Conservation (phyloP, 2,888 invertebrate genomes). For the Catocala fraxini region DNA sequence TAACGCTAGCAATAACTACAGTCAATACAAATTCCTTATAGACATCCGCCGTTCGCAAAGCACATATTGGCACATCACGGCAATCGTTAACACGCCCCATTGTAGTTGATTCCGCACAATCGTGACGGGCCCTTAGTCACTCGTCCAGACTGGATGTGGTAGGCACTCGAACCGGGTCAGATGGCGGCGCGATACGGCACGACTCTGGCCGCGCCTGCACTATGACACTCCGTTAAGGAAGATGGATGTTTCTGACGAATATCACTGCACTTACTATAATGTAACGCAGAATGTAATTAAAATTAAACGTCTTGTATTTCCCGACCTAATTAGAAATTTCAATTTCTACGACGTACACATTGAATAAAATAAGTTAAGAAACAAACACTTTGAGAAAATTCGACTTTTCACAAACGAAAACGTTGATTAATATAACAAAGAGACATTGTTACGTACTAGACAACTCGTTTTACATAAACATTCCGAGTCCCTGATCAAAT, state of each 20-base stretch:
- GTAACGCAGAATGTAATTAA: background rate
- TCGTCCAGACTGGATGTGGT: constrained; percentile 49
- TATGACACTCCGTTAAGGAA: constrained; percentile 54
- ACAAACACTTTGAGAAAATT: constrained; percentile 10
- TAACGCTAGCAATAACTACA: constrained; percentile 36
- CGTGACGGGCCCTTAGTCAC: constrained; percentile 52
- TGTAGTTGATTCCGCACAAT: constrained; percentile 53
- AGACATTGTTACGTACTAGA: constrained; percentile 17
- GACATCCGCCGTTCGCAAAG: constrained; percentile 26
- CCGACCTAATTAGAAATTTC: background rate
- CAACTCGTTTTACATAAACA: constrained; percentile 38
- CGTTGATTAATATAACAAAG: constrained; percentile 33
- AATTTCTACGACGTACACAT: background rate
- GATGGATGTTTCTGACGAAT: constrained; percentile 60
- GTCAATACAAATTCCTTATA: constrained; percentile 28
- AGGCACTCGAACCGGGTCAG: constrained; percentile 64
- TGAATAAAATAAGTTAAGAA: background rate
- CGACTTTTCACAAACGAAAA: constrained; percentile 17
- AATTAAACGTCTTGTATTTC: background rate
- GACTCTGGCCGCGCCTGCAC: constrained; percentile 52
- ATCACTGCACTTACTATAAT: constrained; percentile 35
- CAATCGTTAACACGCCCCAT: constrained; percentile 52
- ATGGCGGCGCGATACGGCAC: constrained; percentile 75
- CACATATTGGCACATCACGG: constrained; percentile 47
- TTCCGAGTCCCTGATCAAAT: constrained; percentile 37